Percentiles rank a stretch among this genome's conserved stretches.
Conservation (phyloP, 2,888 invertebrate species). For the Sinotaia quadrata region DNA sequence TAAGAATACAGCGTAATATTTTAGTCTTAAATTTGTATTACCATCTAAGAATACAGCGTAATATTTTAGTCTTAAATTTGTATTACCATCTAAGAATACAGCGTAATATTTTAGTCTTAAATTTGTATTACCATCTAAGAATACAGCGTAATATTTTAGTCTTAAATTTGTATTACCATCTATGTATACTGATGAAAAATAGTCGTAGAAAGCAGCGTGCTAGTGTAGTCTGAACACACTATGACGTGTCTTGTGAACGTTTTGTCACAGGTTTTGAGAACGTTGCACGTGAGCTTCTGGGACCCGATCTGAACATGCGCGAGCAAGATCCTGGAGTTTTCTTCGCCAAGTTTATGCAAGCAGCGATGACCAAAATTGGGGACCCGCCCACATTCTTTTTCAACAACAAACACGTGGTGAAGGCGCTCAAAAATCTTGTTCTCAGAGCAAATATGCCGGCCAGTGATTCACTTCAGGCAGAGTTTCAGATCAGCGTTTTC, state of each 20-base stretch:
- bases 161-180: too few relatives aligned
- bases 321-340: neutral
- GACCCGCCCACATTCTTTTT: constrained; percentile 11
- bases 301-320: neutral
- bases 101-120: too few relatives aligned
- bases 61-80: too few relatives aligned
- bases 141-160: too few relatives aligned
- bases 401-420: constrained; percentile 7
- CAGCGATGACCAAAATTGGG: constrained; percentile 7
- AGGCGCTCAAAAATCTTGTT: constrained; percentile 17
- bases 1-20: too few relatives aligned
- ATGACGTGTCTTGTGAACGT: neutral
- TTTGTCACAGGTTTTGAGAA: constrained; percentile 15
- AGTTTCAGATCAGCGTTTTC: constrained; percentile 12
- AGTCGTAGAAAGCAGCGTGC: too few relatives aligned
- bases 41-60: too few relatives aligned
- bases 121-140: too few relatives aligned
- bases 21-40: too few relatives aligned
- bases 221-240: neutral
- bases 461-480: constrained; percentile 4
- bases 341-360: constrained; percentile 13
- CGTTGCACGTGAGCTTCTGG: constrained; percentile 7
- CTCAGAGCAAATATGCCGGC: constrained; percentile 18
- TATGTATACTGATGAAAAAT: too few relatives aligned
- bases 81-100: too few relatives aligned